phyloP scores from a whole-genome alignment of 2,797 vertebrate species.

The Pangasius macronema region DNA sequence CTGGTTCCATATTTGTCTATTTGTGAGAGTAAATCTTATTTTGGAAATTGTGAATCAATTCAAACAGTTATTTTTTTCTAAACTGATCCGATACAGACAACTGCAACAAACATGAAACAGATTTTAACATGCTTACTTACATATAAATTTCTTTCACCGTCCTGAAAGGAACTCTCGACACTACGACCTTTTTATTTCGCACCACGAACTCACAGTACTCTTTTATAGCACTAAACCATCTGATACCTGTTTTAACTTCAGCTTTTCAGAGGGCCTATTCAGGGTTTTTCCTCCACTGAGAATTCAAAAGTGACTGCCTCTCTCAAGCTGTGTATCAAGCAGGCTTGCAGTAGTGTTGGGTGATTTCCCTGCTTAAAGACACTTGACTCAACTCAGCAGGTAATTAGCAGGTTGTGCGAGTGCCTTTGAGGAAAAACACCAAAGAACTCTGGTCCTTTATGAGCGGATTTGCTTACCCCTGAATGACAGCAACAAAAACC shows the following conservation, averaged over 20 bases:
- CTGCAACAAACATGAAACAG: not conserved
- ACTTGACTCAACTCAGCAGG: not conserved
- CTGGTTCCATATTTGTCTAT: not conserved
- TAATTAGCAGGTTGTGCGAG: not conserved
- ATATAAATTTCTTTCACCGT: too few relatives aligned
- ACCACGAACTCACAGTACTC: not conserved
- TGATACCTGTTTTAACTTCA: not conserved
- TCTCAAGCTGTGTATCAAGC: not conserved
- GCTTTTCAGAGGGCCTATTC: not conserved
- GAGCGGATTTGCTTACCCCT: not conserved
- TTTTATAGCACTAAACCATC: not conserved
- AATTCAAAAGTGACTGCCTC: not conserved
- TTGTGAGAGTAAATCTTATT: not conserved
- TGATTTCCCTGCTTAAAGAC: conserved; percentile 10
- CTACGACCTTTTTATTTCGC: too few relatives aligned
- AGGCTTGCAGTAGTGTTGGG: not conserved
- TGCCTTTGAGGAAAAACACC: not conserved
- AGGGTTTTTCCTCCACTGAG: not conserved
- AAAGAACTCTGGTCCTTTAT: not conserved
- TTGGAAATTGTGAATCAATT: not conserved
- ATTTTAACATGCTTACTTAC: not conserved
- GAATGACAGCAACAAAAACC: not conserved
- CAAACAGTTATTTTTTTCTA: too few relatives aligned
- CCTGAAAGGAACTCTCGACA: too few relatives aligned
- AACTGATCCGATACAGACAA: not conserved